These are phyloP conservation scores for Molorchus minor DNA, from an alignment of 2,888 invertebrate species.

Conservation along the genomic window DNA sequence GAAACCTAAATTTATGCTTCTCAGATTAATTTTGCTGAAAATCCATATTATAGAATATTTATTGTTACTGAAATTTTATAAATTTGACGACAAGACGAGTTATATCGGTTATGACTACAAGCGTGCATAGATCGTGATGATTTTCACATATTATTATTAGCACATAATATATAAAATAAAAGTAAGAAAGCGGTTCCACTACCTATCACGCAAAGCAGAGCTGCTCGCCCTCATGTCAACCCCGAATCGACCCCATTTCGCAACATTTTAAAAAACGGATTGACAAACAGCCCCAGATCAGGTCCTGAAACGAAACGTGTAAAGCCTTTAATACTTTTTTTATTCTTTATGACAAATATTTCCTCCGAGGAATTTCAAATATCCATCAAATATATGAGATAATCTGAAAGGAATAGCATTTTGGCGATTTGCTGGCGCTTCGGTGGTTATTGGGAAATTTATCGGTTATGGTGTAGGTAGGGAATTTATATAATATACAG, in stretches of 20 bases:
- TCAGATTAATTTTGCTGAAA: too few relatives aligned
- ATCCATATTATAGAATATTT: too few relatives aligned
- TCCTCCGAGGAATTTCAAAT: slow-evolving; percentile 19
- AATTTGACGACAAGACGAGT: too few relatives aligned
- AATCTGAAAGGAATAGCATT: slow-evolving; percentile 14
- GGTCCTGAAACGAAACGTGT: slow-evolving; percentile 10
- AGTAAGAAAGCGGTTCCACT: neutral
- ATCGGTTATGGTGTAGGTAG: neutral
- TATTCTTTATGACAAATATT: slow-evolving; percentile 22
- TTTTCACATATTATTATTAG: too few relatives aligned
- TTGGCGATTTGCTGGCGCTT: neutral
- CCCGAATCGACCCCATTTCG: slow-evolving; percentile 14
- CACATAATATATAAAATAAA: neutral
- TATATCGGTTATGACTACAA: too few relatives aligned
- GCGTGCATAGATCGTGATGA: too few relatives aligned
- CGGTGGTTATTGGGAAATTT: neutral
- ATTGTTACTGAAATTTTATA: too few relatives aligned
- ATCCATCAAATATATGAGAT: slow-evolving; percentile 16
- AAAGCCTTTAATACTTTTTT: slow-evolving; percentile 19
- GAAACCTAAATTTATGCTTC: too few relatives aligned
- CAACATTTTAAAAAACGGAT: slow-evolving; percentile 29
- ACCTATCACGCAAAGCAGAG: neutral
- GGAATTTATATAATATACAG: too few relatives aligned
- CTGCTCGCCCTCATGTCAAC: slow-evolving; percentile 17
- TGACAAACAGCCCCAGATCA: slow-evolving; percentile 21